phyloP scores from a whole-genome alignment of 2,113 vertebrate genomes.

The Megatriorchis doriae region DNA sequence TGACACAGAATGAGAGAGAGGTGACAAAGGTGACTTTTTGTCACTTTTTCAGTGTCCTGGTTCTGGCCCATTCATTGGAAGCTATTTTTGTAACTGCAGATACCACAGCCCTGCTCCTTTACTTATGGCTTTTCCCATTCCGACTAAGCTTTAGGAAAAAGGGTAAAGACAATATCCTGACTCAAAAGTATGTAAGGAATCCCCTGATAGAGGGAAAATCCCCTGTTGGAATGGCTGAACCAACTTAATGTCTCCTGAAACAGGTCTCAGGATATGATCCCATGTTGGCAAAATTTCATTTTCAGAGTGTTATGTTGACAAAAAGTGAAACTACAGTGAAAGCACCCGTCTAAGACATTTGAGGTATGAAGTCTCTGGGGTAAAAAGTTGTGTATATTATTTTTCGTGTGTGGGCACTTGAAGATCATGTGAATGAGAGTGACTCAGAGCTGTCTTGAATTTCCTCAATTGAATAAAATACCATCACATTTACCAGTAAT shows the following conservation, averaged over 20 bases:
- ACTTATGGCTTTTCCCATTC: background rate
- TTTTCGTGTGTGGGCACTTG: background rate
- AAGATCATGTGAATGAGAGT: slow-evolving; percentile 43
- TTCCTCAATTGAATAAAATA: slow-evolving; percentile 16
- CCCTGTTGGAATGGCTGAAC: background rate
- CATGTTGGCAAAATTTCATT: background rate
- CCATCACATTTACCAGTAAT: background rate
- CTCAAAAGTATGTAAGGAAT: background rate
- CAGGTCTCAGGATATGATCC: background rate
- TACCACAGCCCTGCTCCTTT: background rate
- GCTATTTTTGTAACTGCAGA: background rate
- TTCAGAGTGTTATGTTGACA: background rate
- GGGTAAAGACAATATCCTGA: background rate
- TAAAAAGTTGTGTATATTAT: background rate
- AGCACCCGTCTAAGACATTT: background rate
- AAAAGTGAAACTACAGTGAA: slow-evolving; percentile 23
- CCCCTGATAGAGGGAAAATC: background rate
- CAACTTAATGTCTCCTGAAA: background rate
- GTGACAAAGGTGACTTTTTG: background rate
- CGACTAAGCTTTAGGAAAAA: background rate
- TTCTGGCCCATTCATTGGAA: background rate
- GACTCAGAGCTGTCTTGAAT: slow-evolving; percentile 29
- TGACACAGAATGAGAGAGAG: background rate
- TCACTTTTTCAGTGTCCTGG: background rate
- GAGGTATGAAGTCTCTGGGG: background rate